Percentiles rank a stretch among this genome's conserved stretches.
phyloP scores from a whole-genome alignment of 2,113 vertebrate species.

The Bettongia penicillata region DNA sequence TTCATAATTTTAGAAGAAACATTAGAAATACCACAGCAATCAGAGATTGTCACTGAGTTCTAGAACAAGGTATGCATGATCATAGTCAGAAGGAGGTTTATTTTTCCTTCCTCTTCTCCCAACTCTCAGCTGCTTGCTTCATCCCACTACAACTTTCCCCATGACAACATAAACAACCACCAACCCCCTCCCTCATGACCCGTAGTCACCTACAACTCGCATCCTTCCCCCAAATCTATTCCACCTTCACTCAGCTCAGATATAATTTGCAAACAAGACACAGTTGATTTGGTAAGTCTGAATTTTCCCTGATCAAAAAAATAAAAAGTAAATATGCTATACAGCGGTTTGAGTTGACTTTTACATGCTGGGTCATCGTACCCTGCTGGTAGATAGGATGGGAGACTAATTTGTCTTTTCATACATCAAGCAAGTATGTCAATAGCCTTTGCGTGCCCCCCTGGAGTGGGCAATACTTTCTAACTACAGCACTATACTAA shows the following conservation, averaged over 20 bases:
- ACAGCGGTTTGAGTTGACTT: constrained; percentile 68
- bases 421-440: constrained; percentile 62
- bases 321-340: constrained; percentile 66
- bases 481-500: constrained; percentile 50
- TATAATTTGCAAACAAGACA: constrained; percentile 58
- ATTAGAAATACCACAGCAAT: neutral
- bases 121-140: neutral
- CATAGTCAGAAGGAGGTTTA: constrained; percentile 14
- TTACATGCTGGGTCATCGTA: constrained; percentile 65
- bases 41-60: neutral
- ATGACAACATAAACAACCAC: neutral
- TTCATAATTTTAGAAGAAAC: neutral
- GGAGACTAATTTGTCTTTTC: constrained; percentile 75
- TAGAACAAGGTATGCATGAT: neutral
- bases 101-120: constrained; percentile 1
- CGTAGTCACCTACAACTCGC: neutral
- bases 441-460: constrained; percentile 51
- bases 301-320: constrained; percentile 64
- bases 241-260: constrained; percentile 44
- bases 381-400: constrained; percentile 62
- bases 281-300: constrained; percentile 61
- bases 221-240: constrained; percentile 31
- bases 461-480: constrained; percentile 60
- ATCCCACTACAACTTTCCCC: neutral
- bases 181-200: neutral